These are phyloP conservation scores for Pollachius pollachius DNA, from an alignment of 2,113 vertebrate genomes.

Conservation along the genomic window DNA sequence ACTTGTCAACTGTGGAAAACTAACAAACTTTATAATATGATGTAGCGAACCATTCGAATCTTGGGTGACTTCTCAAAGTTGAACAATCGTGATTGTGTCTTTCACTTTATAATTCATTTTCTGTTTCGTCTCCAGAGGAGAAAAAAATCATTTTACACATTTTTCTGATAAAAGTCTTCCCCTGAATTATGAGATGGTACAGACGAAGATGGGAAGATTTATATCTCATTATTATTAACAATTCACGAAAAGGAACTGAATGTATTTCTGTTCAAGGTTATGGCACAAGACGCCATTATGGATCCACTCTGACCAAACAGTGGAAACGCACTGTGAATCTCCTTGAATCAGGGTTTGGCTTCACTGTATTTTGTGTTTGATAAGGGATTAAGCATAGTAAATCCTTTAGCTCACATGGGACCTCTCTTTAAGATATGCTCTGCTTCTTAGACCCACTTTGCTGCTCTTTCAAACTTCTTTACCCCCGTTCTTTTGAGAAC, in stretches of 20 bases:
- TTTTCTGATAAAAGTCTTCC: too few relatives aligned
- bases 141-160: too few relatives aligned
- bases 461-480: constrained; percentile 15
- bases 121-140: too few relatives aligned
- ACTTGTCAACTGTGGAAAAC: too few relatives aligned
- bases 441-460: constrained; percentile 47
- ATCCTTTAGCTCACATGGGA: constrained; percentile 65
- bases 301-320: constrained; percentile 60
- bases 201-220: too few relatives aligned
- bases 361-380: constrained; percentile 66
- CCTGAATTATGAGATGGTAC: too few relatives aligned
- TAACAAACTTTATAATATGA: too few relatives aligned
- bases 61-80: too few relatives aligned
- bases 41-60: too few relatives aligned
- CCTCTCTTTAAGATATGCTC: constrained; percentile 54
- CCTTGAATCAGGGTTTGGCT: constrained; percentile 53
- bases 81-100: too few relatives aligned
- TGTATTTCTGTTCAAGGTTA: constrained; percentile 61
- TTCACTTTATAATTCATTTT: too few relatives aligned
- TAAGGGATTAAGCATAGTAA: constrained; percentile 63
- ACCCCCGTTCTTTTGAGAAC: constrained; percentile 8
- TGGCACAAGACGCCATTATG: constrained; percentile 49
- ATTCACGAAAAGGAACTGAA: constrained; percentile 5
- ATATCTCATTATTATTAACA: too few relatives aligned
- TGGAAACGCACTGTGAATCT: constrained; percentile 62